Conservation (phyloP, 2,797 vertebrate species). For the Rhynchonycteris naso region DNA sequence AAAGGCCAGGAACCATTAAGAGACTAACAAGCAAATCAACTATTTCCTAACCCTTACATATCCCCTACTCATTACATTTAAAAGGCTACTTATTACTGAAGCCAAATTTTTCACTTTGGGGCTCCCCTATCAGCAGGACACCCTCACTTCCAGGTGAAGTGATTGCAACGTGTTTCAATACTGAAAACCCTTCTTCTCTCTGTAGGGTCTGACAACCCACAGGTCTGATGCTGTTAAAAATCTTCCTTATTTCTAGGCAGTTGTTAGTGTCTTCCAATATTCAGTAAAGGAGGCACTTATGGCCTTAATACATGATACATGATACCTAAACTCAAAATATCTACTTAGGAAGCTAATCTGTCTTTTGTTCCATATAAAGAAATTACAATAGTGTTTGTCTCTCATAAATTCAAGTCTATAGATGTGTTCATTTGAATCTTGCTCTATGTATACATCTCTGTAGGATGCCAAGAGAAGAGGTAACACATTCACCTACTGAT, state of each 20-base stretch:
- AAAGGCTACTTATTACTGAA: too few relatives aligned
- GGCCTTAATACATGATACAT: neutral
- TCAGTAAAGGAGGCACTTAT: neutral
- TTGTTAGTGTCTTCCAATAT: neutral
- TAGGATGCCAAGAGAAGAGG: neutral
- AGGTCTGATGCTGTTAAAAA: neutral
- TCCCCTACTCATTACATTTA: too few relatives aligned
- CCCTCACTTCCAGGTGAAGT: neutral
- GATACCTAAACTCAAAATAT: neutral
- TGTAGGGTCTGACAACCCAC: accelerated
- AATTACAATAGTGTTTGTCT: neutral
- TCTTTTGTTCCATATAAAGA: neutral
- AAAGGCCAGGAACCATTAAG: too few relatives aligned
- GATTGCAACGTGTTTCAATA: neutral
- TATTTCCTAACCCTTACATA: too few relatives aligned
- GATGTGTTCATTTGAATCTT: neutral
- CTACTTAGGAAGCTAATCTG: neutral
- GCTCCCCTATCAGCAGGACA: too few relatives aligned
- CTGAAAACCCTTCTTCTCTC: neutral
- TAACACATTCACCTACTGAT: too few relatives aligned
- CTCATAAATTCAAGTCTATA: neutral
- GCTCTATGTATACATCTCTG: neutral
- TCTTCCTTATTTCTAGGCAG: neutral
- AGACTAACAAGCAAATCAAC: too few relatives aligned
- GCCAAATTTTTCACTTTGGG: too few relatives aligned